Base-by-base conservation (phyloP, 2,113 vertebrate genomes). In the Gracilinanus agilis region DNA sequence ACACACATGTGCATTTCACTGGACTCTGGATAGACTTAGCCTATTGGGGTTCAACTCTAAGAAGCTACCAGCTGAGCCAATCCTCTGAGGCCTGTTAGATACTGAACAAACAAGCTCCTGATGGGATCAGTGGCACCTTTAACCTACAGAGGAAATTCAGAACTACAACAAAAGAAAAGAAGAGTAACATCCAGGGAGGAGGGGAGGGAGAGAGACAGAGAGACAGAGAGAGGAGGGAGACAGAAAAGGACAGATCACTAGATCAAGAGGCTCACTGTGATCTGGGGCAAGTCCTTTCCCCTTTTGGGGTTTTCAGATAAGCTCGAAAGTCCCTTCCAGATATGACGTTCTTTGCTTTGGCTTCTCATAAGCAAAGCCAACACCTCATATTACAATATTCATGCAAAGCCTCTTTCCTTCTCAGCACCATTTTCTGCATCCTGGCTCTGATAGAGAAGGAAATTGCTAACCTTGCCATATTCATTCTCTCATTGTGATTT, bases 381-480 rank as follows among this genome's bases (percentile, higher is more conserved):
- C n/a, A 83, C n/a, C 40, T 83, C 6, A 0, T 83, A 23, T 40
- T 83, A 83, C 34, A 83, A 40, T 40, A 34, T 40, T 83, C 67
- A 40, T 40, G 19, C 67, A 83, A 83, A 83, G 67, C 16, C 19
- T 83, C 6, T 93, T 94, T 55, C 89, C 24, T 67, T 92, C n/a
- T 24, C 53, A 91, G 34, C 11, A 67, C 4, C 10, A 90, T 92
- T 0, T 88, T 89, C 88, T 93, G 10, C 75, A 83, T 89, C 55
- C 1, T 90, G 23, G 53, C 27, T 90, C 58, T 90, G 49, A 93
- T 91, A 91, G 58, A 53, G 95, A 97, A 96, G 58, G 44, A 25
- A 91, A 93, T 95, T 94, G 23, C 88, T 92, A 96, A 56, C 25
- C 75, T 95, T 90, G 49, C 40, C 29, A 89, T 67, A 92, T 95